phyloP scores from a whole-genome alignment of 2,888 invertebrate species.

The Ectemnius continuus region DNA sequence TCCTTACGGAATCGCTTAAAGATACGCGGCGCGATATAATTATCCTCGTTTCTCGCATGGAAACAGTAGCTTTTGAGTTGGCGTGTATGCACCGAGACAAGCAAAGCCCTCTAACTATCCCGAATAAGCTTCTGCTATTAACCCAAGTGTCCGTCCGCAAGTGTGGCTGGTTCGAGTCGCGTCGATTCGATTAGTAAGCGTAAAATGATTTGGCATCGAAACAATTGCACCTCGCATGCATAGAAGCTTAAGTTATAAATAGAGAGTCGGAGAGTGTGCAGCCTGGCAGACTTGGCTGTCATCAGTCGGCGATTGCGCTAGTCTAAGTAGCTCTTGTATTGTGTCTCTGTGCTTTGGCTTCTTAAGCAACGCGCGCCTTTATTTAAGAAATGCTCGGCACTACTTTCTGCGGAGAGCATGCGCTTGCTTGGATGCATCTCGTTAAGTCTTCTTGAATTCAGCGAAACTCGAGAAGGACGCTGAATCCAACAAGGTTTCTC shows the following conservation, averaged over 20 bases:
- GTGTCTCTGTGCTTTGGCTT: neutral
- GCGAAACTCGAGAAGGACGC: no score
- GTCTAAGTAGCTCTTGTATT: constrained; percentile 13
- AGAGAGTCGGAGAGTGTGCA: constrained; percentile 22
- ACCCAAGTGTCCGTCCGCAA: no score
- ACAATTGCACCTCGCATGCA: constrained; percentile 32
- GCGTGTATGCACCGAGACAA: no score
- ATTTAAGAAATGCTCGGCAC: neutral
- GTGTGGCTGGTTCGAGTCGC: constrained; percentile 12
- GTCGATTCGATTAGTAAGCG: constrained; percentile 27
- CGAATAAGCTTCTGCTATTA: no score
- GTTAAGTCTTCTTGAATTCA: no score
- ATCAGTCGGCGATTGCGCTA: constrained; percentile 35
- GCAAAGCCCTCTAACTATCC: no score
- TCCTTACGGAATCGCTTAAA: no score
- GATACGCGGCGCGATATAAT: no score
- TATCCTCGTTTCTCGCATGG: no score
- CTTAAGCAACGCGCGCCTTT: neutral
- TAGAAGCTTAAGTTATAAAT: constrained; percentile 29
- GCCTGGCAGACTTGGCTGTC: constrained; percentile 14
- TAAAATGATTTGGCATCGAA: constrained; percentile 24
- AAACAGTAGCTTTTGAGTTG: no score
- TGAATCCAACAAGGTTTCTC: neutral
- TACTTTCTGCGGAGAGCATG: no score
- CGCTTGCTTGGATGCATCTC: no score